Conservation (phyloP, 2,888 invertebrate species). For the Hipparchia semele region DNA sequence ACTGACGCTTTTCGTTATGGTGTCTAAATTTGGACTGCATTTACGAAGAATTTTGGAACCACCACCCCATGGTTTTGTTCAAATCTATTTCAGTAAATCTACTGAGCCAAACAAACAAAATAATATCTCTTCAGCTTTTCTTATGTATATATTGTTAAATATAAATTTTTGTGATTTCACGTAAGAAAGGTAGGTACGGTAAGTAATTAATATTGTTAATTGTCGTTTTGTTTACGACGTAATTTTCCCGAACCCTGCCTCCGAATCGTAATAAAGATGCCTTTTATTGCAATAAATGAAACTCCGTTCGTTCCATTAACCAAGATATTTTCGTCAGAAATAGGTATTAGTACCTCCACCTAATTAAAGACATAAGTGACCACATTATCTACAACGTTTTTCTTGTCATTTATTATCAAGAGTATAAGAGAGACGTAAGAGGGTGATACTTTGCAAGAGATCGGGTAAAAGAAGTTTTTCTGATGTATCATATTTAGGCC, state of each 20-base stretch:
- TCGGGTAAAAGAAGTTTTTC: too few species aligned
- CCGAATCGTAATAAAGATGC: conserved; percentile 68
- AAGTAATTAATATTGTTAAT: not conserved
- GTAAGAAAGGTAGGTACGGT: not conserved
- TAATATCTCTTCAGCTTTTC: conserved; percentile 7
- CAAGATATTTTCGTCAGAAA: conserved; percentile 49
- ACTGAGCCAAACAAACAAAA: conserved; percentile 29
- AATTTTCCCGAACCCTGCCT: conserved; percentile 41
- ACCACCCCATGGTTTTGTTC: conserved; percentile 25
- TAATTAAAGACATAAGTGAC: not conserved
- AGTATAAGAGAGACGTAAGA: too few species aligned
- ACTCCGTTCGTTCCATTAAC: conserved; percentile 62
- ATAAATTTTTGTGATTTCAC: not conserved
- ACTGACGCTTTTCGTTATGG: conserved; percentile 10
- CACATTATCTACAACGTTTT: too few species aligned
- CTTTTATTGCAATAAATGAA: conserved; percentile 66
- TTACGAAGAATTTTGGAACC: conserved; percentile 19
- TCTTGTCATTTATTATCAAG: too few species aligned
- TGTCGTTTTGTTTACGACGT: conserved; percentile 10
- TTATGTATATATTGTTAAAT: not conserved
- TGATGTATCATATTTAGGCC: too few species aligned
- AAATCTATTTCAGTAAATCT: conserved; percentile 29
- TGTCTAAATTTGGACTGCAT: conserved; percentile 20
- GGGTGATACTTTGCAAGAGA: too few species aligned
- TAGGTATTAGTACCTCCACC: not conserved